Base-by-base conservation (phyloP, 1,140 invertebrate species). In the Venturia canescens region DNA sequence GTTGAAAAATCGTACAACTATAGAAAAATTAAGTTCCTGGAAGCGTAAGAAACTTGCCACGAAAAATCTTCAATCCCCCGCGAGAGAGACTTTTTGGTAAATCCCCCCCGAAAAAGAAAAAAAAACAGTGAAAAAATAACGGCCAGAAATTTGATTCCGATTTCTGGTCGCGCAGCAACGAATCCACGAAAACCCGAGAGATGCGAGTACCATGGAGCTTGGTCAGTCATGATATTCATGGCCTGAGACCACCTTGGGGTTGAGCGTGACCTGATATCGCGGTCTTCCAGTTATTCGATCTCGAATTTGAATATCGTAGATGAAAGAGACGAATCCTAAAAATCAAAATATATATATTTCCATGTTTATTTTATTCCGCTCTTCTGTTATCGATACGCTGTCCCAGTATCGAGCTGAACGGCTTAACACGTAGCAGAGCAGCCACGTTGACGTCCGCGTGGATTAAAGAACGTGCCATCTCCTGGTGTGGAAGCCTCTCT, bases 191-290 rank as follows among this genome's bases (percentile, higher is more conserved):
- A 83, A 44, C 38, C 83, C 84, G 83, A 86, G 87, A 86, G 86
- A 84, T 84, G 83, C 81, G 85, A 87, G 77, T 78, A 80, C 82
- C 63, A 38, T 85, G 83, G 86, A 86, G 86, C 87, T 90, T 90
- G 90, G 90, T 91, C 91, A 91, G 89, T 90, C 90, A 91, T 90
- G 90, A 91, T 92, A 92, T 92, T 92, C 91, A 92, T 92, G 90
- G 90, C 86, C 85, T 88, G 91, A 90, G 91, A 92, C 90, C 89
- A 88, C 87, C 85, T 86, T 83, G 87, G 86, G 87, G 87, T 85
- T 84, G 79, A 84, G 83, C 82, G 84, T 85, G 84, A 86, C 80
- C 80, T 86, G 88, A 89, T 90, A 90, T 83, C 84, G 78, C 82
- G 16, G 82, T 81, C 67, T 78, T 26, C 78, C 83, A 87, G 89